Evolutionary conservation across 2,888 invertebrate species (phyloP).

Genomic region (Apamea sordens): DNA sequence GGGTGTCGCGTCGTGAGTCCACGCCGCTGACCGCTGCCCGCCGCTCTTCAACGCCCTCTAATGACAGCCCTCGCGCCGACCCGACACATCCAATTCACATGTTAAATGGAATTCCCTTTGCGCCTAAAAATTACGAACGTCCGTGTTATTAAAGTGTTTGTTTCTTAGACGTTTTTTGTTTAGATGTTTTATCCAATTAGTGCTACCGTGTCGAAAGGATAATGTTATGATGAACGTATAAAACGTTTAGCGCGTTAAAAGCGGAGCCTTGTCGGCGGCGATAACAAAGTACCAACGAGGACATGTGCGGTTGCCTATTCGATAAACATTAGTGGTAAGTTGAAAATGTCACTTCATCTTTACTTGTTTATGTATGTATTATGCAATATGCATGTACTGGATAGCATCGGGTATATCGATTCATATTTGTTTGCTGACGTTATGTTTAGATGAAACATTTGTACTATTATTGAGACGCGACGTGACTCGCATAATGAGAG

Average conservation of each 20-base stretch:
- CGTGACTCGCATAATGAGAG: constrained; percentile 72
- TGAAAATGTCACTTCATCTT: constrained; percentile 22
- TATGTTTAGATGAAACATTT: constrained; percentile 46
- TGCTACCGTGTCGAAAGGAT: constrained; percentile 91
- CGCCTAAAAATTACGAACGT: constrained; percentile 86
- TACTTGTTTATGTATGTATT: constrained; percentile 17
- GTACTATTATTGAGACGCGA: constrained; percentile 60
- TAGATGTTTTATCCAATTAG: constrained; percentile 89
- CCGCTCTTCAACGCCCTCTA: constrained; percentile 75
- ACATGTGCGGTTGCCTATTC: constrained; percentile 42
- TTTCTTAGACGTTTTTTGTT: constrained; percentile 87
- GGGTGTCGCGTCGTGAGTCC: constrained; percentile 71
- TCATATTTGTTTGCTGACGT: constrained; percentile 41
- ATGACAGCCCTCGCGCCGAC: constrained; percentile 84
- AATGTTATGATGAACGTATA: constrained; percentile 87
- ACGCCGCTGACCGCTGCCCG: constrained; percentile 61
- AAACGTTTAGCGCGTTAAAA: constrained; percentile 87
- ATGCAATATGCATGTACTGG: constrained; percentile 13
- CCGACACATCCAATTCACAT: constrained; percentile 89
- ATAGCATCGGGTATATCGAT: constrained; percentile 27
- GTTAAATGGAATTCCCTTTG: constrained; percentile 89
- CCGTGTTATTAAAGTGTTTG: constrained; percentile 89
- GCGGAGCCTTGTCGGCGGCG: constrained; percentile 82
- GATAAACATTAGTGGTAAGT: constrained; percentile 28
- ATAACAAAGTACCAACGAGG: constrained; percentile 72